Base-by-base conservation (phyloP, 2,888 invertebrate genomes). In the Drosophila kuntzei region DNA sequence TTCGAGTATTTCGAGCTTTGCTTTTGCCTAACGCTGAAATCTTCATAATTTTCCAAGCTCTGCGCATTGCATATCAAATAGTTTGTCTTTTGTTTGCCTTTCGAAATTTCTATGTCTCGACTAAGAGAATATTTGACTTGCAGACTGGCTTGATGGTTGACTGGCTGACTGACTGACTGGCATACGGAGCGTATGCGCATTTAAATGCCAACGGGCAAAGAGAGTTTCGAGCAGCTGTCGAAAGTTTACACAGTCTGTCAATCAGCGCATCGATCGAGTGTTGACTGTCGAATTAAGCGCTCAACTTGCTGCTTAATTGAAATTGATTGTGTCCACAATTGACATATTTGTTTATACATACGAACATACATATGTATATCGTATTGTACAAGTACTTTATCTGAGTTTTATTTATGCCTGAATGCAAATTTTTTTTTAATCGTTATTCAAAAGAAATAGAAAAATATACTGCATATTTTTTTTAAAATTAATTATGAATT, bases 41-140 rank as follows among this genome's bases (percentile, higher is more conserved):
- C 63, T 68, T 81, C 70, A 85, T 87, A 85, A 87, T 79, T 84
- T 78, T 37, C 20, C 11, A 36, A 51, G 53, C 43, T 37, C 36
- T 50, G 65, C 55, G 68, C 53, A 55, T 43, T 79, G 87, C 73
- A 87, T 82, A 87, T 64, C 54, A 82, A 85, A 79, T 68, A 73
- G 79, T 73, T 84, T 39, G 43, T 11, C 50, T 41, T 67, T 71
- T 57, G 25, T 54, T 69, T 82, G 68, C 53, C 32, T 58, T 41
- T 58, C 29, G 44, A 62, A 72, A 71, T 32, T 66, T 41, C 49
- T 54, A 37, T 58, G 36, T 44, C 9, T 6, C 12, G 16, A 7
- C 32, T 43, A 36, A 51, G 47, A 16, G 37, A 39, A 57, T 41
- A 34, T 34, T 54, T 50, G 47, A 43, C 32, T 41, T 47, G 12